Conservation (phyloP, 2,113 vertebrate genomes). For the Hyperopisus bebe region DNA sequence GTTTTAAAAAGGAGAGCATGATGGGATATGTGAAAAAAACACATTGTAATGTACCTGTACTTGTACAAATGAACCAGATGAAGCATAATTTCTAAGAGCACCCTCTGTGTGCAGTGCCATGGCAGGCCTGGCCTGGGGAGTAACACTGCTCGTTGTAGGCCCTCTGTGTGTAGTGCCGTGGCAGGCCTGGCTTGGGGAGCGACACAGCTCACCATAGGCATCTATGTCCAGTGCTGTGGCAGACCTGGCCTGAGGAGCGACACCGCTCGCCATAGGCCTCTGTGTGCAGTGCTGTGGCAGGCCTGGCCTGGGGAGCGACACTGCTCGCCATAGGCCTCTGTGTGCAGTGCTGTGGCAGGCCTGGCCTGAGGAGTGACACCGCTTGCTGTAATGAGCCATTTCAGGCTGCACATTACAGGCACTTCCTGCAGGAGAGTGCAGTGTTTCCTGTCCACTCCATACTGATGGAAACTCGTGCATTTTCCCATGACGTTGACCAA, state of each 20-base stretch:
- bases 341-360: neutral
- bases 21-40: neutral
- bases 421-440: constrained; percentile 13
- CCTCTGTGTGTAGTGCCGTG: neutral
- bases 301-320: neutral
- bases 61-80: neutral
- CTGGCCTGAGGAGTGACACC: neutral
- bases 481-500: constrained; percentile 22
- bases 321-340: neutral
- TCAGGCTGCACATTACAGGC: neutral
- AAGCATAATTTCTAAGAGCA: neutral
- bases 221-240: neutral
- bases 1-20: neutral
- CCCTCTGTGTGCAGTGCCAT: neutral
- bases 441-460: constrained; percentile 18
- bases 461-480: constrained; percentile 23
- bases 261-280: neutral
- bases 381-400: neutral
- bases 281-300: neutral
- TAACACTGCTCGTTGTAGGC: too few relatives aligned
- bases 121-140: neutral
- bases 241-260: neutral
- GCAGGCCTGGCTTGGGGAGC: neutral
- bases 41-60: neutral
- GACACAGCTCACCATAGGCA: neutral